Percentiles rank a stretch among this genome's conserved stretches.
Evolutionary conservation across 2,888 invertebrate species (phyloP).

Genomic region (Morpho achilles): DNA sequence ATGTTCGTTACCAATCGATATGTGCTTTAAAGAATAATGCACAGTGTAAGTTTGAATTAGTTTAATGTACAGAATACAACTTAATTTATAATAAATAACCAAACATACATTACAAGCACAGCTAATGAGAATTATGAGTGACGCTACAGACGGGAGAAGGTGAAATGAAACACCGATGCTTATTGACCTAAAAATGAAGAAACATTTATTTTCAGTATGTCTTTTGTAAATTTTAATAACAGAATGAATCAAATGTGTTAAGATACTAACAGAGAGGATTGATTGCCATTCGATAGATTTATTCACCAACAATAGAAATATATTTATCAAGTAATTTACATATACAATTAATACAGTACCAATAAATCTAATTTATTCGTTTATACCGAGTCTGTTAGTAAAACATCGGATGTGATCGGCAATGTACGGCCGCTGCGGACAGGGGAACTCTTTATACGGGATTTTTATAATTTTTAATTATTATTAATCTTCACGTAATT

Average conservation of each 20-base stretch:
- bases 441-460: conserved; percentile 46
- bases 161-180: conserved; percentile 77
- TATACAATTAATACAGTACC: conserved; percentile 73
- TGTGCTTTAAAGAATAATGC: conserved; percentile 12
- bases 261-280: conserved; percentile 74
- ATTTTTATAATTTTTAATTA: conserved; percentile 53
- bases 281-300: conserved; percentile 34
- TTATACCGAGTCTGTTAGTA: conserved; percentile 67
- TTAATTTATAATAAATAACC: conserved; percentile 13
- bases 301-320: conserved; percentile 73
- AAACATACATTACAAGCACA: conserved; percentile 12
- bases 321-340: conserved; percentile 76
- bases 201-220: conserved; percentile 85
- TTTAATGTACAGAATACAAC: conserved; percentile 13
- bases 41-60: conserved; percentile 11
- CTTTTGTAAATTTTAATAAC: conserved; percentile 82
- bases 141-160: conserved; percentile 13
- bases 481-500: conserved; percentile 74
- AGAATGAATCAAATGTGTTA: conserved; percentile 75
- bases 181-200: conserved; percentile 86
- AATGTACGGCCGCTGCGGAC: conserved; percentile 37
- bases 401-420: conserved; percentile 54
- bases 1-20: neutral
- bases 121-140: neutral
- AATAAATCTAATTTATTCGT: conserved; percentile 75